These are phyloP conservation scores for Chrysolina americana DNA, from an alignment of 2,888 invertebrate species.

Conservation along the genomic window DNA sequence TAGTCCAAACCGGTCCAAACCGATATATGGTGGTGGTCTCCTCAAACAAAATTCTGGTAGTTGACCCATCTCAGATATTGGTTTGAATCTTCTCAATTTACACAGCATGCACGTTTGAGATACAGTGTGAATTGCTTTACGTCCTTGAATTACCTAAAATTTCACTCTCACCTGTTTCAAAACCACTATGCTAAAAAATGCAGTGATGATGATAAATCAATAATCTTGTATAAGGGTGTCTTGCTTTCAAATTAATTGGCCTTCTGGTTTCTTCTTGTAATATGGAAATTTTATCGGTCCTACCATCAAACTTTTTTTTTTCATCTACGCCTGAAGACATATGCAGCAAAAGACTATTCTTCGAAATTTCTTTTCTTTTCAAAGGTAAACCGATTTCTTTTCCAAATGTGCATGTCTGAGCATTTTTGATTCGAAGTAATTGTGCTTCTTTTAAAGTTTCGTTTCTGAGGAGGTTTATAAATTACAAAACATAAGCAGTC, in stretches of 20 bases:
- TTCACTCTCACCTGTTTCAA: not conserved
- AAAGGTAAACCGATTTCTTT: not conserved
- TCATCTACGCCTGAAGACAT: not conserved
- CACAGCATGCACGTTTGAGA: constrained; percentile 3
- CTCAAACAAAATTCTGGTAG: constrained; percentile 1
- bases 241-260: constrained; percentile 4
- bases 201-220: not conserved
- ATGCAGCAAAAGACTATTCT: not conserved
- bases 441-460: not conserved
- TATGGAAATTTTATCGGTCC: not conserved
- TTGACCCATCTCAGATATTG: not conserved
- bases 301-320: constrained; percentile 1
- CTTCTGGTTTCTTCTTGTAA: constrained; percentile 17
- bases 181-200: not conserved
- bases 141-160: not conserved
- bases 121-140: not conserved
- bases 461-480: not conserved
- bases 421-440: not conserved
- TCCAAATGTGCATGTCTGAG: not conserved
- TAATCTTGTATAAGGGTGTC: not conserved
- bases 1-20: not conserved
- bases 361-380: constrained; percentile 1
- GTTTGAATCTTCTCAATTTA: not conserved
- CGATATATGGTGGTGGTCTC: constrained; percentile 3
- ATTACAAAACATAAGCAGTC: not conserved